Base-by-base conservation (phyloP, 2,888 invertebrate genomes). In the Bellardia pandia region DNA sequence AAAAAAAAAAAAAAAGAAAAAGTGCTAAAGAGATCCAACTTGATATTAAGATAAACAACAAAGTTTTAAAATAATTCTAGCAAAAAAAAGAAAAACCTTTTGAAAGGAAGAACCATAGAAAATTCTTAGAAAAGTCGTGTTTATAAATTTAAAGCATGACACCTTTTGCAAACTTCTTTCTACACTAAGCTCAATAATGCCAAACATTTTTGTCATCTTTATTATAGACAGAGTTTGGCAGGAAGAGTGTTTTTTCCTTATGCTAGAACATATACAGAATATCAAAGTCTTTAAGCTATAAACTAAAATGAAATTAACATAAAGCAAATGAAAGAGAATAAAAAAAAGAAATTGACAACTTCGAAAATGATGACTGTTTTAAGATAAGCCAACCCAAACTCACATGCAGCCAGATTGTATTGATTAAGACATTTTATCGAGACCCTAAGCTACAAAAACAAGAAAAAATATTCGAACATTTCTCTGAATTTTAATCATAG, bases 101-200 rank as follows among this genome's bases (percentile, higher is more conserved):
- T 60, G 62, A 69, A 64, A 58, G 45, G 33, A 76, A 80, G 51
- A 81, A 23, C 72, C 74, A 71, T 58, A 58, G 45, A 81, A 78
- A 84, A 82, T 85, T 87, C 81, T 81, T 11, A 42, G 87, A 87
- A 87, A 87, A 85, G 71, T 87, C 87, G 87, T 87, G 87, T 85
- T 85, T 64, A 71, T 82, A 51, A 71, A 74, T 86, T 85, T 78
- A 78, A 87, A 82, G 85, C 81, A 85, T 75, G 74, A 81, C 84
- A 84, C 76, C 80, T 62, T 79, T 78, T 68, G 14, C 14, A 83
- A 60, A 66, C 74, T 87, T 69, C 74, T 78, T 13, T 71, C 37
- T 66, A n/a, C 16, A 30, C 23, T 45, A 11, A 16, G 58, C 37
- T 53, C 16, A 48, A 71, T 60, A 71, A 68, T 30, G 75, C 62